These are phyloP conservation scores for Gallinago nigripennis DNA, from an alignment of 2,797 vertebrate genomes.

Conservation along the genomic window DNA sequence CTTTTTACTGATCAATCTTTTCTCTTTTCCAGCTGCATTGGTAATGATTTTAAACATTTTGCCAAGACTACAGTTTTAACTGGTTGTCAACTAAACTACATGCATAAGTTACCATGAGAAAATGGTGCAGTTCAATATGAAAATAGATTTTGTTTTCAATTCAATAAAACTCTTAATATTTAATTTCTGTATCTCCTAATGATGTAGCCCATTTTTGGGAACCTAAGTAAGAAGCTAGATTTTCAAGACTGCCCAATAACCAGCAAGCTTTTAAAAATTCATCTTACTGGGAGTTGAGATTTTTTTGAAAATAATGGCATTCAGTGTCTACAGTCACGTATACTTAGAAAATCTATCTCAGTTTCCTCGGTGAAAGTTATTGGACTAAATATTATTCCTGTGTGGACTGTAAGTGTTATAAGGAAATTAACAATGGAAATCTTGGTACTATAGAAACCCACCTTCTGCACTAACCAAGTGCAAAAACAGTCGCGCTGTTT, in stretches of 20 bases:
- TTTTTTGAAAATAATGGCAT: not conserved
- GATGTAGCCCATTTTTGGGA: not conserved
- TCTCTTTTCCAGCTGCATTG: not conserved
- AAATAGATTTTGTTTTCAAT: not conserved
- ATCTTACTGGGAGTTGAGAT: accelerated
- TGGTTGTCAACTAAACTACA: not conserved
- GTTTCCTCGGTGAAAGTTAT: not conserved
- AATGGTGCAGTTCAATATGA: not conserved
- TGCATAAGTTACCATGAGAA: not conserved
- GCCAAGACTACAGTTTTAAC: not conserved
- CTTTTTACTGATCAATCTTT: not conserved
- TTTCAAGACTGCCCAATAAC: not conserved
- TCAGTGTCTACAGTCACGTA: not conserved
- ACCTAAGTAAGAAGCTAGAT: not conserved
- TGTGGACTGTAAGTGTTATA: not conserved
- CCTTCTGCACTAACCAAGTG: not conserved
- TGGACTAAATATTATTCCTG: not conserved
- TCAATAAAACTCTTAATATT: not conserved
- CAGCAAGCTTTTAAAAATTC: not conserved
- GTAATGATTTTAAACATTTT: not conserved
- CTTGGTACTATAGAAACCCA: not conserved
- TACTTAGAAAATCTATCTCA: not conserved
- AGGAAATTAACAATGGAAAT: not conserved
- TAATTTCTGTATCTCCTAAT: not conserved
- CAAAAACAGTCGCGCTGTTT: not conserved